Percentiles rank a stretch among this genome's conserved stretches.
These are phyloP conservation scores for Anoplophora glabripennis DNA, from an alignment of 1,140 invertebrate species.

Conservation along the genomic window DNA sequence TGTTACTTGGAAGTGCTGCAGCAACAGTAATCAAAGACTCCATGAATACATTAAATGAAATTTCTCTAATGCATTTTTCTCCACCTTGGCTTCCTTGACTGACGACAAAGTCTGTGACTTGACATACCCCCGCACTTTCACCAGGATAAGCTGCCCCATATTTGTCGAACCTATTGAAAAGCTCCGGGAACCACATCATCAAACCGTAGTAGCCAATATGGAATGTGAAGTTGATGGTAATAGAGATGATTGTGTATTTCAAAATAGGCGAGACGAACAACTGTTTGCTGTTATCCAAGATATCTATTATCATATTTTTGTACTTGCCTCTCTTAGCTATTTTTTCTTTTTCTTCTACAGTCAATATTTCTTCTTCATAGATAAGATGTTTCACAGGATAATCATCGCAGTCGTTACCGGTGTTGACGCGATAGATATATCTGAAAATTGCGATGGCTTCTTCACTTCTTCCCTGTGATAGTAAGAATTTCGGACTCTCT, in stretches of 20 bases:
- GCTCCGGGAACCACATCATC: conserved; percentile 90
- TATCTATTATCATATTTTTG: conserved; percentile 68
- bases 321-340: conserved; percentile 60
- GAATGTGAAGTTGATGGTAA: conserved; percentile 84
- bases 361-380: conserved; percentile 56
- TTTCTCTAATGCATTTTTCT: conserved; percentile 65
- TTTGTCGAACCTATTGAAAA: conserved; percentile 83
- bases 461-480: conserved; percentile 72
- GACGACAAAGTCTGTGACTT: conserved; percentile 74
- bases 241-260: conserved; percentile 77
- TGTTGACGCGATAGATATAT: conserved; percentile 77
- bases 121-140: conserved; percentile 67
- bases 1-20: conserved; percentile 78
- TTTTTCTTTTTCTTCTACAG: conserved; percentile 52
- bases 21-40: conserved; percentile 83
- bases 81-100: conserved; percentile 59
- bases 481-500: conserved; percentile 89
- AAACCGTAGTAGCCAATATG: conserved; percentile 86
- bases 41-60: conserved; percentile 74
- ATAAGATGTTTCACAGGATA: conserved; percentile 78
- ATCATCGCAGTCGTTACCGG: conserved; percentile 65
- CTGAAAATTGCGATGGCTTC: conserved; percentile 77
- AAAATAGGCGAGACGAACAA: conserved; percentile 75
- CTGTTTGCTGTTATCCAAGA: conserved; percentile 75
- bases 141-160: conserved; percentile 55